Conservation (phyloP, 2,113 vertebrate species). For the Sander vitreus region DNA sequence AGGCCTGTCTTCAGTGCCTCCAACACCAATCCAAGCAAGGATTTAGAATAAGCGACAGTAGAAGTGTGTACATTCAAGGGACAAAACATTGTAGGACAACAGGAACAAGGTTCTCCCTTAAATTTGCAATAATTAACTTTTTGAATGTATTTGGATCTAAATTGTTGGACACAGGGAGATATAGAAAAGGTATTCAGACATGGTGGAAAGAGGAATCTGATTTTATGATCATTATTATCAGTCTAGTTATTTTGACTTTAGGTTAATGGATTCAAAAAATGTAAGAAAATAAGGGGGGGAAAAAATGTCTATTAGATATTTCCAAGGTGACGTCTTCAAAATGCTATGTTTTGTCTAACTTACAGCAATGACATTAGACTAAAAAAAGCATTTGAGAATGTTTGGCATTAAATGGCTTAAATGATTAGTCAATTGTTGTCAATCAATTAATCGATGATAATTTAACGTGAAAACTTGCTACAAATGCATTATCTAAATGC, state of each 20-base stretch:
- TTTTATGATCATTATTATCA: neutral
- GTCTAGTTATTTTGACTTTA: neutral
- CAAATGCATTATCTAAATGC: constrained; percentile 12
- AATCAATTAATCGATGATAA: neutral
- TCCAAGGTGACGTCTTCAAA: neutral
- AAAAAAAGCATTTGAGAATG: neutral
- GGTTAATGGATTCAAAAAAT: neutral
- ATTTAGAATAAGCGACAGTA: constrained; percentile 7
- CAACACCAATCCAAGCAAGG: neutral
- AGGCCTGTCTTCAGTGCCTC: neutral
- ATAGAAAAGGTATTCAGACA: neutral
- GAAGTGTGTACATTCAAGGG: constrained; percentile 1
- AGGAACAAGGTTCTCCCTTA: neutral
- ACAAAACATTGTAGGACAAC: constrained; percentile 16
- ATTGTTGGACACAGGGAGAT: neutral
- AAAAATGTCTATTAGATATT: neutral
- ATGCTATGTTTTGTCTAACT: neutral
- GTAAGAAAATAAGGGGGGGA: neutral
- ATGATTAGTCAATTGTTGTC: neutral
- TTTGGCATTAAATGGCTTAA: neutral
- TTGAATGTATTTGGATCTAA: neutral
- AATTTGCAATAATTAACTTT: neutral
- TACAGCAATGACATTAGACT: neutral
- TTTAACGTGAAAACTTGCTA: neutral
- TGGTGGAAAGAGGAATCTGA: neutral